phyloP scores from a whole-genome alignment of 2,888 invertebrate species.

The Lasioglossum marginatum region DNA sequence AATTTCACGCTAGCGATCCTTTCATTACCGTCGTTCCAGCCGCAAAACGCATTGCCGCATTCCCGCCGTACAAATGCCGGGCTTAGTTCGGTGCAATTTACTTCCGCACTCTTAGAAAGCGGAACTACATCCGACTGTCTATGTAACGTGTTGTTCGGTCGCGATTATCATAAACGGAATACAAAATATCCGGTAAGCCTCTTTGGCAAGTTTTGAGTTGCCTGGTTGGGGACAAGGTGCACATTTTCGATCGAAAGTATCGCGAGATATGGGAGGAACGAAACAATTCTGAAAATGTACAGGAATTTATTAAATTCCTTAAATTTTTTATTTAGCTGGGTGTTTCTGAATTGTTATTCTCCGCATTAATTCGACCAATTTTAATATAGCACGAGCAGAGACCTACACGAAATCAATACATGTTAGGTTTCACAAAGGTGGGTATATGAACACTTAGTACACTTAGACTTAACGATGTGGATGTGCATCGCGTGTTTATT shows the following conservation, averaged over 20 bases:
- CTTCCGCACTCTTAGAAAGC: background rate
- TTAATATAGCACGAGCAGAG: background rate
- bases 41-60: background rate
- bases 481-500: background rate
- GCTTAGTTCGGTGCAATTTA: background rate
- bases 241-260: background rate
- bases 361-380: background rate
- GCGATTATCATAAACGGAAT: background rate
- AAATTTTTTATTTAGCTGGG: background rate
- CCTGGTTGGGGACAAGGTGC: background rate
- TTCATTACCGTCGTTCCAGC: background rate
- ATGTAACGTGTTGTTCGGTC: background rate
- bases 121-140: background rate
- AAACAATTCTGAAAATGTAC: background rate
- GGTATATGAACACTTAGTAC: background rate
- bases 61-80: background rate
- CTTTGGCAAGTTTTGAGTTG: background rate
- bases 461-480: background rate
- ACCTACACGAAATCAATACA: background rate
- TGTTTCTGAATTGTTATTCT: background rate
- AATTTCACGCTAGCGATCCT: background rate
- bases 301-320: background rate
- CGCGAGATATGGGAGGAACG: background rate
- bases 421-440: background rate
- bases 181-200: background rate